Conservation (phyloP, 1,140 invertebrate species). For the Heliconius hewitsoni region DNA sequence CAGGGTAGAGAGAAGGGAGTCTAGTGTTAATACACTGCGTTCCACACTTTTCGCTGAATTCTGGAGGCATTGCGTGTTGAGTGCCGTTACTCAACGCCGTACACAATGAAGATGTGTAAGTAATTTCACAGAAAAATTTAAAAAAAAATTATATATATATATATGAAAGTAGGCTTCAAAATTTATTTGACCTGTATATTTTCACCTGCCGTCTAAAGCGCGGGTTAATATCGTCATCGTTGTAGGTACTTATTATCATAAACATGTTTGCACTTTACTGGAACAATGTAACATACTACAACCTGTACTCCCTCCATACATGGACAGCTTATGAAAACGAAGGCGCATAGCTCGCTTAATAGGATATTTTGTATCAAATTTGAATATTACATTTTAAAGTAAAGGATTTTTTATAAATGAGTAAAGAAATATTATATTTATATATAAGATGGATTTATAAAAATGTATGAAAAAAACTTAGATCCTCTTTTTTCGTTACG, state of each 20-base stretch:
- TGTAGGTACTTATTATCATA: constrained; percentile 37
- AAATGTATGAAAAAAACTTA: no score
- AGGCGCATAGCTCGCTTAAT: constrained; percentile 25
- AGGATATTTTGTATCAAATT: constrained; percentile 29
- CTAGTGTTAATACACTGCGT: no score
- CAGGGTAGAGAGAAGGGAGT: no score
- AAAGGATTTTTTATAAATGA: not conserved
- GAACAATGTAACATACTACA: constrained; percentile 41
- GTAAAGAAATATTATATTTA: no score
- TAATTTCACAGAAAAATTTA: not conserved
- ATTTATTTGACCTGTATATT: constrained; percentile 30
- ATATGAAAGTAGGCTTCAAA: not conserved
- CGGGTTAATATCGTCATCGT: constrained; percentile 40
- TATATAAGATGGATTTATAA: no score
- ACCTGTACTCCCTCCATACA: constrained; percentile 25
- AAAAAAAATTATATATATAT: not conserved
- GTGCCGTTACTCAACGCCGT: not conserved
- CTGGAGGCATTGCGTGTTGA: no score
- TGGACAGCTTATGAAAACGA: constrained; percentile 29
- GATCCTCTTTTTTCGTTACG: no score
- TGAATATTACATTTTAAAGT: constrained; percentile 27
- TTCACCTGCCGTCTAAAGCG: constrained; percentile 23
- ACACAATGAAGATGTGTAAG: not conserved
- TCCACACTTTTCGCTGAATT: no score
- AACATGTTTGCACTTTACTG: constrained; percentile 47